Percentiles rank a stretch among this genome's conserved stretches.
Evolutionary conservation across 1,140 invertebrate species (phyloP).

Genomic region (Caenorhabditis brenneri): DNA sequence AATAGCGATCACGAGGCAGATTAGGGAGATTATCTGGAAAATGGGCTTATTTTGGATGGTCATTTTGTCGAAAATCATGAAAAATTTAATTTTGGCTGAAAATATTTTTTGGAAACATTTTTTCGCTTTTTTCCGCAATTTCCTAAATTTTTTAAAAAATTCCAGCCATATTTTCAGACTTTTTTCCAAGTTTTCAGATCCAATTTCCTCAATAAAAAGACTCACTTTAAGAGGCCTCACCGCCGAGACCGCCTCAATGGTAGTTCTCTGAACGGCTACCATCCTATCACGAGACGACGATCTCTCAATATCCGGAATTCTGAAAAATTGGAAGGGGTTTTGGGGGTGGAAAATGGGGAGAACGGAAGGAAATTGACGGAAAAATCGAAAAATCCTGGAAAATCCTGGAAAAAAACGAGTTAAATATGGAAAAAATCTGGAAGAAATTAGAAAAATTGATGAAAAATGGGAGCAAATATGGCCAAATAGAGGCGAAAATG

Average conservation of each 20-base stretch:
- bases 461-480: too few species aligned
- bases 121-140: too few species aligned
- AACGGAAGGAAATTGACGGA: background rate
- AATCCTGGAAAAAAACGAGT: too few species aligned
- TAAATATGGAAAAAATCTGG: too few species aligned
- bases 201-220: too few species aligned
- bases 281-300: constrained; percentile 61
- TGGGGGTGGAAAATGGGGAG: background rate
- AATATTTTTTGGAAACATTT: too few species aligned
- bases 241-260: constrained; percentile 89
- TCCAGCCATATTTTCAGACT: background rate
- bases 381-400: background rate
- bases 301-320: constrained; percentile 26
- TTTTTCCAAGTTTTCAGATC: background rate
- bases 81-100: too few species aligned
- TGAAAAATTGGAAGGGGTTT: background rate
- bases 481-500: too few species aligned
- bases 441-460: too few species aligned
- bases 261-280: constrained; percentile 82
- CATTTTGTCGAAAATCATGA: too few species aligned
- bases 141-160: too few species aligned
- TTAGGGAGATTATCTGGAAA: constrained; percentile 87
- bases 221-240: constrained; percentile 89
- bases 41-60: background rate
- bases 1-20: constrained; percentile 89